Evolutionary conservation across 2,888 invertebrate species (phyloP).

Genomic region (Cistogaster globosa): DNA sequence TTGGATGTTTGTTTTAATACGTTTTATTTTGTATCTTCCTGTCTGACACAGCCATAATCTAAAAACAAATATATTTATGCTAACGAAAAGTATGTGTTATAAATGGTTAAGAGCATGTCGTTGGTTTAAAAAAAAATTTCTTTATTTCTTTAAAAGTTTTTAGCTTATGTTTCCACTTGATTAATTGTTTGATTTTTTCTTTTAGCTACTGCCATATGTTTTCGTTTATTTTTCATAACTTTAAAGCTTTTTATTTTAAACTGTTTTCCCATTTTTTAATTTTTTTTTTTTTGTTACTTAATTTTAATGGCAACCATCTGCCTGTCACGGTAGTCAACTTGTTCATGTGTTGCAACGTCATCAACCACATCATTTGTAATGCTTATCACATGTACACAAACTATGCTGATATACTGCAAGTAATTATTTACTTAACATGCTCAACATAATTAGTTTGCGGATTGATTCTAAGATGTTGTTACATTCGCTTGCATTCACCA

Average conservation of each 20-base stretch:
- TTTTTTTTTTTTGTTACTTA: neutral
- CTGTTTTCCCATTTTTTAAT: neutral
- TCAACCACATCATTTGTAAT: slow-evolving; percentile 68
- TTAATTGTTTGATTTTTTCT: slow-evolving; percentile 45
- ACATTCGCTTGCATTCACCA: slow-evolving; percentile 17
- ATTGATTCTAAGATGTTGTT: slow-evolving; percentile 54
- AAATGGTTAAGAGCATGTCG: slow-evolving; percentile 21
- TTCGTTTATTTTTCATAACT: slow-evolving; percentile 50
- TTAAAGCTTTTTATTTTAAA: slow-evolving; percentile 13
- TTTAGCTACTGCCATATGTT: slow-evolving; percentile 5
- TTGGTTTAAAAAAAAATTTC: neutral
- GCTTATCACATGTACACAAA: slow-evolving; percentile 56
- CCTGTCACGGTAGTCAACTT: slow-evolving; percentile 49
- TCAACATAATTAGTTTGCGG: slow-evolving; percentile 68
- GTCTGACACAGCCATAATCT: neutral
- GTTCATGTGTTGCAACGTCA: slow-evolving; percentile 51
- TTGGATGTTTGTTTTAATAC: neutral
- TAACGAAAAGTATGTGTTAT: slow-evolving; percentile 21
- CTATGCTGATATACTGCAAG: slow-evolving; percentile 39
- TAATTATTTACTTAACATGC: slow-evolving; percentile 67
- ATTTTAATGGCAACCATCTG: slow-evolving; percentile 52
- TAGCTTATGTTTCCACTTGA: slow-evolving; percentile 17
- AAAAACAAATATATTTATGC: slow-evolving; percentile 3
- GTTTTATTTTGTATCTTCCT: neutral
- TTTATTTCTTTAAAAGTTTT: slow-evolving; percentile 1